These are phyloP conservation scores for Hymenopus coronatus DNA, from an alignment of 2,888 invertebrate species.

Conservation along the genomic window DNA sequence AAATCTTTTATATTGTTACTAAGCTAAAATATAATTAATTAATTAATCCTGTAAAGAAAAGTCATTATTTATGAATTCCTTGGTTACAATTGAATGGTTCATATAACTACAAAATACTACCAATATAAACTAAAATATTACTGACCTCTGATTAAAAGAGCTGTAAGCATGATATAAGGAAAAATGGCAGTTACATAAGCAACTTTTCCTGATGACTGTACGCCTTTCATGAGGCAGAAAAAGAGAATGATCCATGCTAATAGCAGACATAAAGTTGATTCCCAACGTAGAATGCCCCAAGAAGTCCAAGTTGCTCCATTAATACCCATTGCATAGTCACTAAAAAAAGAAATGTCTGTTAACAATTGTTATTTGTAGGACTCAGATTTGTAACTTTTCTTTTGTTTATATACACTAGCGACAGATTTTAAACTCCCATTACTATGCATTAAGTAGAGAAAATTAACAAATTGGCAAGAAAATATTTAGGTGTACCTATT, in stretches of 20 bases:
- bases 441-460: too few species aligned
- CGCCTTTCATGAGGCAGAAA: slow-evolving; percentile 39
- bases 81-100: too few species aligned
- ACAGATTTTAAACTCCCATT: too few species aligned
- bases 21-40: too few species aligned
- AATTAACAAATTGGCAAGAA: too few species aligned
- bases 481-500: too few species aligned
- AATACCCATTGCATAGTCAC: slow-evolving; percentile 31
- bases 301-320: slow-evolving; percentile 39
- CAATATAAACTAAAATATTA: background rate
- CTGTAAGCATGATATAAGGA: slow-evolving; percentile 31
- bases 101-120: too few species aligned
- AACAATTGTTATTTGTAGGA: too few species aligned
- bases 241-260: slow-evolving; percentile 47
- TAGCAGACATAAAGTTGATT: slow-evolving; percentile 48
- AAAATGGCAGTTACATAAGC: slow-evolving; percentile 31
- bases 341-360: background rate
- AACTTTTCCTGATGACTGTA: slow-evolving; percentile 38
- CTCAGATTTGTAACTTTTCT: background rate
- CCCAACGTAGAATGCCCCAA: slow-evolving; percentile 47
- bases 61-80: too few species aligned
- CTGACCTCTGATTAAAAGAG: slow-evolving; percentile 33
- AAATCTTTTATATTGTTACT: too few species aligned
- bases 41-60: too few species aligned
- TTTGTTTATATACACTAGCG: too few species aligned